Percentiles rank a stretch among this genome's conserved stretches.
Conservation (phyloP, 37 sponge, comb jelly and placozoan species). For the Beroe forskalii region DNA sequence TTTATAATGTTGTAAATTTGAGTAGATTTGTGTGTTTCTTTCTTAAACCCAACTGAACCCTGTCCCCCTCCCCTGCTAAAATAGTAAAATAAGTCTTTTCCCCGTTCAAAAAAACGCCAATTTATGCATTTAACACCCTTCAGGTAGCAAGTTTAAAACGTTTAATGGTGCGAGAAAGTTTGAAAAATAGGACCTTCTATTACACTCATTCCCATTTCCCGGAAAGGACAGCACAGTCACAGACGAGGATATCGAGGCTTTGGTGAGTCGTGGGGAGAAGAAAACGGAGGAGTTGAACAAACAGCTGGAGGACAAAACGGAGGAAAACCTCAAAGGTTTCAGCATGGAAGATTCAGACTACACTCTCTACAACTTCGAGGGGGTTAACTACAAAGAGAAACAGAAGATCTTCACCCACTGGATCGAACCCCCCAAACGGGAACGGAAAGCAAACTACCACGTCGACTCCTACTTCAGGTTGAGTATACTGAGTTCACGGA, state of each 20-base stretch:
- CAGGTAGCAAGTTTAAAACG: too few species aligned
- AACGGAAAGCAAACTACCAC: slow-evolving; percentile 94
- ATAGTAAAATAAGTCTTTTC: too few species aligned
- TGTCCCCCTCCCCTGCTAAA: too few species aligned
- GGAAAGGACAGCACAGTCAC: slow-evolving; percentile 71
- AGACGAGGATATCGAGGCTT: slow-evolving; percentile 85
- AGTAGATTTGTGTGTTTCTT: too few species aligned
- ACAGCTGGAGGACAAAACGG: slow-evolving; percentile 78
- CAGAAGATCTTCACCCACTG: slow-evolving; percentile 73
- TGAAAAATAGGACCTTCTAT: too few species aligned
- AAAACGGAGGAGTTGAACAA: slow-evolving; percentile 76
- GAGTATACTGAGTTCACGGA: too few species aligned
- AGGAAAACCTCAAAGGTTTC: slow-evolving; percentile 82
- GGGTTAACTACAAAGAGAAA: slow-evolving; percentile 66
- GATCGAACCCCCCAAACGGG: slow-evolving; percentile 98
- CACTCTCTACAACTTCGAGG: slow-evolving; percentile 90
- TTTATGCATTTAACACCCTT: too few species aligned
- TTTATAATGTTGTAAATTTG: too few species aligned
- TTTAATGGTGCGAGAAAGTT: too few species aligned
- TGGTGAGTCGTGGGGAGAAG: slow-evolving; percentile 79
- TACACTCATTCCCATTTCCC: neutral
- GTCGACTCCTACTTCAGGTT: slow-evolving; percentile 97
- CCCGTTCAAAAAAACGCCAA: too few species aligned
- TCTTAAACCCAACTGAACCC: too few species aligned
- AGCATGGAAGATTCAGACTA: slow-evolving; percentile 85